Conservation (phyloP, 2,888 invertebrate species). For the Papilio elwesi region DNA sequence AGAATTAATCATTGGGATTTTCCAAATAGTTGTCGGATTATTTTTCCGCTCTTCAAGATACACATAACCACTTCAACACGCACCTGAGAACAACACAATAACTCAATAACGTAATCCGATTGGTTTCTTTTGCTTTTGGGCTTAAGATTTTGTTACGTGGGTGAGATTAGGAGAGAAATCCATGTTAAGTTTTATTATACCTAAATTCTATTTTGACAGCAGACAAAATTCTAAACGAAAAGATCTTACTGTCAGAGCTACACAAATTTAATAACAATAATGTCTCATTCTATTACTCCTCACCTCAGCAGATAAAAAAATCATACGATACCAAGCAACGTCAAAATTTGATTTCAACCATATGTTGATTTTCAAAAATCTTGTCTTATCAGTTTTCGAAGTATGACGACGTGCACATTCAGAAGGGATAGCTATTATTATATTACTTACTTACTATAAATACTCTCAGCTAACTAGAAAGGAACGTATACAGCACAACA, state of each 20-base stretch:
- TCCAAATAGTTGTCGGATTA: constrained; percentile 22
- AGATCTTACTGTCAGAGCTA: neutral
- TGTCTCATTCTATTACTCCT: too few relatives aligned
- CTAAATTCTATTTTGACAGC: too few relatives aligned
- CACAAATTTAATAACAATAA: too few relatives aligned
- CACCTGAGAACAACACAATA: constrained; percentile 35
- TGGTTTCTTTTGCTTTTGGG: constrained; percentile 26
- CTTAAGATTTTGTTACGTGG: constrained; percentile 10
- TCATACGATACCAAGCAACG: too few relatives aligned
- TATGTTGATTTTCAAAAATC: neutral
- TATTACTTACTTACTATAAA: too few relatives aligned
- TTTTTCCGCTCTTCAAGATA: constrained; percentile 24
- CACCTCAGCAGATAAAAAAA: too few relatives aligned
- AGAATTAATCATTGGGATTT: constrained; percentile 1
- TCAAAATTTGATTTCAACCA: neutral
- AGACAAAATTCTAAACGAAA: neutral
- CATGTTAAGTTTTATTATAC: too few relatives aligned
- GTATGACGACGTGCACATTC: too few relatives aligned
- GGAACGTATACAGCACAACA: too few relatives aligned
- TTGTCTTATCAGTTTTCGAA: too few relatives aligned
- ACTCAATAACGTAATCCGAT: constrained; percentile 38
- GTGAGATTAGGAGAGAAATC: neutral
- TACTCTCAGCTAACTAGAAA: too few relatives aligned
- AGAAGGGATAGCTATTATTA: too few relatives aligned
- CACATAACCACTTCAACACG: constrained; percentile 24